Percentiles rank a stretch among this genome's conserved stretches.
Conservation (phyloP, 53 echinoderm and acorn worm species). For the Holothuria scabra region DNA sequence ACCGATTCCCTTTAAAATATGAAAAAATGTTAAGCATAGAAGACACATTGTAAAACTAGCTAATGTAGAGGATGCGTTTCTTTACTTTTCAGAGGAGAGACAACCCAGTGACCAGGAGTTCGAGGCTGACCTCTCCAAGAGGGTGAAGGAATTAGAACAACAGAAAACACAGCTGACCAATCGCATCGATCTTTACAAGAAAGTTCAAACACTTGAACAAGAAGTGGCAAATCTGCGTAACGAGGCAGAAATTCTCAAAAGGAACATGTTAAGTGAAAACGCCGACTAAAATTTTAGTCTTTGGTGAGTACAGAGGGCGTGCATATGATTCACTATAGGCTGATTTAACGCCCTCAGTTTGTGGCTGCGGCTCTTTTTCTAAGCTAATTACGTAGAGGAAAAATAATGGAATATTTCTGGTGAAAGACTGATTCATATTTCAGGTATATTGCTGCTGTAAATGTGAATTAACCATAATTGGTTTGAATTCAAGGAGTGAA, state of each 20-base stretch:
- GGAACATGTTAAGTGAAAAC: constrained; percentile 49
- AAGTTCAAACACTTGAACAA: constrained; percentile 48
- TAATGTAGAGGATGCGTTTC: no score
- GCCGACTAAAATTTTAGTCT: constrained; percentile 2
- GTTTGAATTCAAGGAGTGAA: no score
- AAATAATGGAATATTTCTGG: no score
- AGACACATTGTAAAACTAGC: background rate
- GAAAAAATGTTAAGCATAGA: no score
- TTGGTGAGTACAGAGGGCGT: constrained; percentile 49
- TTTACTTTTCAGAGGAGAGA: constrained; percentile 21
- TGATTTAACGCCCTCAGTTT: no score
- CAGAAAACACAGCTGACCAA: constrained; percentile 28
- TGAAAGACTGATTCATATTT: no score
- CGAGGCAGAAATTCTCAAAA: constrained; percentile 44
- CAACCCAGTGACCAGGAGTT: constrained; percentile 44
- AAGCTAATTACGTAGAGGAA: no score
- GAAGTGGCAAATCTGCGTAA: constrained; percentile 38
- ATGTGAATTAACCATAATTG: no score
- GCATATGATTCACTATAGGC: constrained; percentile 27
- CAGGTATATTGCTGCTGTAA: no score
- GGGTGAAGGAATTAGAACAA: constrained; percentile 47
- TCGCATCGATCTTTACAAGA: constrained; percentile 44
- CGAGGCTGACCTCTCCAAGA: constrained; percentile 27
- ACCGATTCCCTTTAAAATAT: no score
- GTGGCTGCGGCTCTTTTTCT: no score